A percentile compares a stretch with the other conserved stretches of the same genome.
Evolutionary conservation across 2,113 vertebrate species (phyloP).

Genomic region (Anas platyrhynchos): DNA sequence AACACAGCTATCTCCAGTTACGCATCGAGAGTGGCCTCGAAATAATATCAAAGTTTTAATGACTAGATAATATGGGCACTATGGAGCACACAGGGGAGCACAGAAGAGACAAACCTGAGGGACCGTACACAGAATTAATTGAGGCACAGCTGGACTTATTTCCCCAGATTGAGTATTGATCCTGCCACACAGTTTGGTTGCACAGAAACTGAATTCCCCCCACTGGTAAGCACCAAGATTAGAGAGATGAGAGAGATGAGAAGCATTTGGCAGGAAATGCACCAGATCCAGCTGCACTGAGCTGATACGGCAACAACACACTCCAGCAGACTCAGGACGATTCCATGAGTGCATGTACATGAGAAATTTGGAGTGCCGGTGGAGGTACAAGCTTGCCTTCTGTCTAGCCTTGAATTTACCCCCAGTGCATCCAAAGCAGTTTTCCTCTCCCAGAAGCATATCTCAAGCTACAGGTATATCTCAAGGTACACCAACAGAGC

Average conservation of each 20-base stretch:
- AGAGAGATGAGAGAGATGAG: background rate
- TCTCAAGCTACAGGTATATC: background rate
- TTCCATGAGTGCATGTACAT: fast-evolving
- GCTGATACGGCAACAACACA: background rate
- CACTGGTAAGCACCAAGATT: background rate
- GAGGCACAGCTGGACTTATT: background rate
- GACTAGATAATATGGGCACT: background rate
- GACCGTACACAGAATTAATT: background rate
- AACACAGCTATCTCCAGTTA: background rate
- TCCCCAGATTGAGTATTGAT: background rate
- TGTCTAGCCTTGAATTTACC: fast-evolving
- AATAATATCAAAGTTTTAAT: background rate
- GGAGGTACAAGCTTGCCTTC: background rate
- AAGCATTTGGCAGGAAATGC: background rate
- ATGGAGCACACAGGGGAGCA: background rate
- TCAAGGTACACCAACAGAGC: background rate
- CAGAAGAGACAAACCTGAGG: background rate
- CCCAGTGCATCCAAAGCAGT: background rate
- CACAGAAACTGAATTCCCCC: background rate
- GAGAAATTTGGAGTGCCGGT: background rate
- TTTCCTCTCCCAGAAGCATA: background rate
- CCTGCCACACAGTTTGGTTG: background rate
- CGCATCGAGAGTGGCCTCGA: background rate
- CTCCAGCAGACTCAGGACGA: background rate
- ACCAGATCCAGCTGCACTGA: background rate